Conservation (phyloP, 1,140 invertebrate genomes). For the Chrysoperla carnea region DNA sequence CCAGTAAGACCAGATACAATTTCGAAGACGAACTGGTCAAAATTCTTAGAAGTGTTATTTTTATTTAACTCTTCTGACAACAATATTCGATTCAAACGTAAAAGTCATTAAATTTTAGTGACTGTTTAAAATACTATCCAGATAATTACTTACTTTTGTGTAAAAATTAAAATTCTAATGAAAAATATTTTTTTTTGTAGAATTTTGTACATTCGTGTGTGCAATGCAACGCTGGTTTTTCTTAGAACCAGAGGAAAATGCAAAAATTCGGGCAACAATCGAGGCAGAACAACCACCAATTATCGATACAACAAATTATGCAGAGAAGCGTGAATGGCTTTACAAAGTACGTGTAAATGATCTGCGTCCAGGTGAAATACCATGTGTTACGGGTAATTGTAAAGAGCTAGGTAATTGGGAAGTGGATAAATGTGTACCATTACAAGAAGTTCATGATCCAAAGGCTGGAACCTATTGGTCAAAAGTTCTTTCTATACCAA, state of each 20-base stretch:
- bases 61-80: no score
- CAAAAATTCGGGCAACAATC: conserved; percentile 11
- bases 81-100: no score
- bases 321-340: conserved; percentile 20
- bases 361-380: conserved; percentile 20
- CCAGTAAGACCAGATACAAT: no score
- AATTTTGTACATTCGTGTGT: no score
- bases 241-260: conserved; percentile 24
- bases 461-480: conserved; percentile 30
- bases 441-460: conserved; percentile 18
- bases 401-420: conserved; percentile 27
- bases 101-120: no score
- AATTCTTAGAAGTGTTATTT: no score
- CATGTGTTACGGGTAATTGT: conserved; percentile 28
- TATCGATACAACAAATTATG: conserved; percentile 10
- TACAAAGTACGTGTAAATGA: conserved; percentile 23
- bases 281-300: conserved; percentile 14
- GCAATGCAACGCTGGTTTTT: conserved; percentile 36
- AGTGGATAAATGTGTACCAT: conserved; percentile 23
- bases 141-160: no score
- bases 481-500: conserved; percentile 35
- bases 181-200: no score
- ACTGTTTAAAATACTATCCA: no score
- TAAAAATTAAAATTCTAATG: no score
- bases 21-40: no score